Evolutionary conservation across 2,888 invertebrate species (phyloP).

Genomic region (Pyrgus malvae): DNA sequence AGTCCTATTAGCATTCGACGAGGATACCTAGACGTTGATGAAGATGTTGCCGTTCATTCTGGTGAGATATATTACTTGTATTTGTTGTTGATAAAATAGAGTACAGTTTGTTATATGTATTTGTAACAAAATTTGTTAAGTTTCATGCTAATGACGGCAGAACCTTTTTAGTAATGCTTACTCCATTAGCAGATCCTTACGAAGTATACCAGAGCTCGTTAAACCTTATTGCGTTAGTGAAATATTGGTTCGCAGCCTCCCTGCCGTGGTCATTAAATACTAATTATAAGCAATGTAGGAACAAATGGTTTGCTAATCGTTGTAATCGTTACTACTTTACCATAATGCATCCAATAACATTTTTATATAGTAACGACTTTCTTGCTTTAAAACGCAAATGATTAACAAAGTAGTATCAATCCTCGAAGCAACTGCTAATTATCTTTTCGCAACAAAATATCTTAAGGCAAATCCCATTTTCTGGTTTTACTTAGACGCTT

Average conservation of each 20-base stretch:
- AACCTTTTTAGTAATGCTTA: conserved; percentile 3
- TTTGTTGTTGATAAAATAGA: background rate
- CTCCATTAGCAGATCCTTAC: conserved; percentile 23
- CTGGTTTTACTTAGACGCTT: no score
- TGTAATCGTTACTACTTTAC: no score
- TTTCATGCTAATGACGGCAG: conserved; percentile 1
- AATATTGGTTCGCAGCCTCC: conserved; percentile 29
- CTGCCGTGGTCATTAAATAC: conserved; percentile 37
- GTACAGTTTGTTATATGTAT: background rate
- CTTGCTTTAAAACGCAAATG: no score
- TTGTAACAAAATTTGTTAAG: background rate
- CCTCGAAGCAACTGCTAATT: no score
- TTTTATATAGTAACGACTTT: no score
- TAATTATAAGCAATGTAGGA: background rate
- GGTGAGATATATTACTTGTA: conserved; percentile 80
- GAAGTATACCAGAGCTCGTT: conserved; percentile 31
- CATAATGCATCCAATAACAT: no score
- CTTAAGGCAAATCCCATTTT: no score
- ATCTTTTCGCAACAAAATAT: no score
- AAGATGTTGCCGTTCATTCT: conserved; percentile 87
- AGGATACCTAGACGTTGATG: conserved; percentile 82
- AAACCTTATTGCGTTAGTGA: conserved; percentile 31
- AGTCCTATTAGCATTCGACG: conserved; percentile 73
- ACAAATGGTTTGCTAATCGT: background rate
- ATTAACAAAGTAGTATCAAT: no score